A percentile compares a stretch with the other conserved stretches of the same genome.
Conservation (phyloP, 2,113 vertebrate species). For the Hystrix cristata region DNA sequence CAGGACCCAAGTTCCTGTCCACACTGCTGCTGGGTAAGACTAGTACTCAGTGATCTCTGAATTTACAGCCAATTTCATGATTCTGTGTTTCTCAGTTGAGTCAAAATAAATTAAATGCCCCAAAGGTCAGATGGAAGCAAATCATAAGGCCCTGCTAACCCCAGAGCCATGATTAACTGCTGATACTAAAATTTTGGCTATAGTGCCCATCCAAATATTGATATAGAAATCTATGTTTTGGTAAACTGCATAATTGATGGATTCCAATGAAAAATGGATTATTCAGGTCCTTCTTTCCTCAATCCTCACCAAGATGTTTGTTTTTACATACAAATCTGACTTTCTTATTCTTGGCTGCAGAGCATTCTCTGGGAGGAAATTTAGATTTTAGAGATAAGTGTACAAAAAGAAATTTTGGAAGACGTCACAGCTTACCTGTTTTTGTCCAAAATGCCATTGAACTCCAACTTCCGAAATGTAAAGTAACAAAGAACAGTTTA, state of each 20-base stretch:
- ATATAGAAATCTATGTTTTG: neutral
- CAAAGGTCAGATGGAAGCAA: neutral
- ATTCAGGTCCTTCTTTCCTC: neutral
- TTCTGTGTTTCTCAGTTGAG: neutral
- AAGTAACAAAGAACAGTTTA: slow-evolving; percentile 43
- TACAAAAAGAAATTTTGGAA: neutral
- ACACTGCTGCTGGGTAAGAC: accelerated
- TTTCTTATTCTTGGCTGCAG: slow-evolving; percentile 13
- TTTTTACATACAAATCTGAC: neutral
- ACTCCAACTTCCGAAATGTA: slow-evolving; percentile 14
- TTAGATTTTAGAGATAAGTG: slow-evolving; percentile 33
- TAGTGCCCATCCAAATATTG: neutral
- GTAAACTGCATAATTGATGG: neutral
- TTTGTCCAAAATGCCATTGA: neutral
- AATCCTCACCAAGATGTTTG: neutral
- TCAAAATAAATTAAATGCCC: neutral
- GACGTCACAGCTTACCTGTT: neutral
- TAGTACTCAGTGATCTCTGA: neutral
- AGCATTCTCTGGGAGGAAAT: slow-evolving; percentile 4
- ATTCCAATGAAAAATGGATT: neutral
- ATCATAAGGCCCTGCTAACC: neutral
- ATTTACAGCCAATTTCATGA: neutral
- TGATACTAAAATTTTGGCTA: neutral
- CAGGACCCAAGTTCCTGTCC: neutral
- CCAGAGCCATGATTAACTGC: neutral